A percentile compares a stretch with the other conserved stretches of the same genome.
Conservation (phyloP, 2,797 vertebrate species). For the Phrynocephalus forsythii region DNA sequence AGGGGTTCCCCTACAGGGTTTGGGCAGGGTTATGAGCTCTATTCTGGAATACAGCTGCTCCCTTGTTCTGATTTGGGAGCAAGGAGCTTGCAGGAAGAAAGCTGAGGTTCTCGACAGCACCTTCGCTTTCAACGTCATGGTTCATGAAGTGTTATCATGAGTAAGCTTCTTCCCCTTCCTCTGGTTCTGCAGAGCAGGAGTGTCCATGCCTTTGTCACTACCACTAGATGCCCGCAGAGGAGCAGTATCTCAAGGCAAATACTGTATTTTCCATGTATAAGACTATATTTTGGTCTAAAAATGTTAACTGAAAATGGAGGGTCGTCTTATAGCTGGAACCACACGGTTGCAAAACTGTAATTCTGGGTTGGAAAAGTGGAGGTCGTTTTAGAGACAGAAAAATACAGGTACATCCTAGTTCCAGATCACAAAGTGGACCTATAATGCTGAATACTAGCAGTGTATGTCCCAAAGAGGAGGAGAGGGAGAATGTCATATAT, state of each 20-base stretch:
- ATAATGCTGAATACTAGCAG: too few relatives aligned
- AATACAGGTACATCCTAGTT: background rate
- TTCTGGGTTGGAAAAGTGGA: too few relatives aligned
- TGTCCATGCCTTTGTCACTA: background rate
- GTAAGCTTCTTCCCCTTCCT: background rate
- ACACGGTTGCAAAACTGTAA: too few relatives aligned
- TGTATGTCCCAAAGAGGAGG: too few relatives aligned
- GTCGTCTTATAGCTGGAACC: too few relatives aligned
- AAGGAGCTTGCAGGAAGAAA: background rate
- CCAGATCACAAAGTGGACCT: too few relatives aligned
- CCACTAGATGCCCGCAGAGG: background rate
- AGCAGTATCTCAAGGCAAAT: background rate
- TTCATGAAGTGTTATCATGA: background rate
- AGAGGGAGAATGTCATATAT: too few relatives aligned
- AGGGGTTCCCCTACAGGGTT: conserved; percentile 24
- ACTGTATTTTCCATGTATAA: too few relatives aligned
- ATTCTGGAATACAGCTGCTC: background rate
- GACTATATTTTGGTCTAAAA: too few relatives aligned
- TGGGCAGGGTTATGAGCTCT: background rate
- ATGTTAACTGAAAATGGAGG: too few relatives aligned
- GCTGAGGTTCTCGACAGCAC: background rate
- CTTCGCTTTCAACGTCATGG: background rate
- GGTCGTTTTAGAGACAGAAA: too few relatives aligned
- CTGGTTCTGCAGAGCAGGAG: background rate
- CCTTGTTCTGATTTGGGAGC: background rate